phyloP scores from a whole-genome alignment of 1,140 invertebrate genomes.

The Hormaphis cornu region DNA sequence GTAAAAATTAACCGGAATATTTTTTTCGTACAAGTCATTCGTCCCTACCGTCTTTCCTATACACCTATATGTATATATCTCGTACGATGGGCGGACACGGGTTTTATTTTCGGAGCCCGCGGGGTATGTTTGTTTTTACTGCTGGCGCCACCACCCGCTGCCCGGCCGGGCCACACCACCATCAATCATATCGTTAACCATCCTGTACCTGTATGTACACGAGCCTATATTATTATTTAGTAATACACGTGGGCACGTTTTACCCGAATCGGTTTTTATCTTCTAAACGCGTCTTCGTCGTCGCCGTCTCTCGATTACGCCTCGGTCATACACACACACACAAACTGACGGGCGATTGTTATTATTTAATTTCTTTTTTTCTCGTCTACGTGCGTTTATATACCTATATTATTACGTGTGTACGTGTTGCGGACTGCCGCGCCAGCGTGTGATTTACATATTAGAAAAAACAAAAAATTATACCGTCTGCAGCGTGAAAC shows the following conservation, averaged over 20 bases:
- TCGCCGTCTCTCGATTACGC: background rate
- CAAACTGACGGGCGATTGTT: conserved; percentile 12
- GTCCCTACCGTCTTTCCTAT: background rate
- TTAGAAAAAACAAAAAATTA: too few relatives aligned
- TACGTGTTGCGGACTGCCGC: too few relatives aligned
- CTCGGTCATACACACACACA: too few relatives aligned
- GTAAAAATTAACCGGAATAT: conserved; percentile 32
- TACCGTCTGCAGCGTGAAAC: too few relatives aligned
- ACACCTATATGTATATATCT: background rate
- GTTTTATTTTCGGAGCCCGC: background rate
- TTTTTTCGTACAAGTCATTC: background rate
- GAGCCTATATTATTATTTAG: background rate
- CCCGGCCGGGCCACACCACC: conserved; percentile 26
- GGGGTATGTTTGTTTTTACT: conserved; percentile 33
- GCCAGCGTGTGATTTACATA: too few relatives aligned
- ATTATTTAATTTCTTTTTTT: background rate
- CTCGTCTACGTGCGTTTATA: background rate
- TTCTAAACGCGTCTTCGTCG: background rate
- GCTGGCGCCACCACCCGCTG: conserved; percentile 31
- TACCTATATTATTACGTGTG: background rate
- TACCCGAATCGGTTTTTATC: conserved; percentile 17
- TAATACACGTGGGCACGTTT: background rate
- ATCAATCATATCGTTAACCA: conserved; percentile 32
- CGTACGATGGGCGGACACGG: conserved; percentile 28
- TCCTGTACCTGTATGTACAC: conserved; percentile 1